Evolutionary conservation across 64 coral and sea anemone genomes (phyloP), one percentile per base, ranked within the genome.

Genomic region (Montipora foliosa): DNA sequence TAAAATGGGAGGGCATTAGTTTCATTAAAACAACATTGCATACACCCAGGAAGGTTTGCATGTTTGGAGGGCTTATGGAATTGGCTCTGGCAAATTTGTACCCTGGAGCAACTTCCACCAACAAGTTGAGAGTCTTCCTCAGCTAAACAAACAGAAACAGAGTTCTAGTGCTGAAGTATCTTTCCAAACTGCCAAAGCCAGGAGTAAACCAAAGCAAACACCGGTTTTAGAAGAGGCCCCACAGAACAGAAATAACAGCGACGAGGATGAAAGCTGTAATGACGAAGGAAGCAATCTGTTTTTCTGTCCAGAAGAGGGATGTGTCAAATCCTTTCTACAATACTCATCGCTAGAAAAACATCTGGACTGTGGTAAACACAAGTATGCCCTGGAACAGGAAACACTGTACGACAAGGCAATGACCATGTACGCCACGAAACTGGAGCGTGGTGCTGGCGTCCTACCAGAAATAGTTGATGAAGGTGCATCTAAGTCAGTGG

Each of bases 1-100:
- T 85, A 46, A 92, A 92, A 76, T 85, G 91, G 91, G 91, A 92
- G 48, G 82, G 91, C 62, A 69, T 92, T 44, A 92, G 81, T 68
- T 92, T 92, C 0, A 25, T 25, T 25, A 25, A 25, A 25, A 25
- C 25, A 25, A 25, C 25, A 47, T 25, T 89, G 20, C 75, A 89
- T 89, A 90, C 76, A 66, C 55, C 88, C 45, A 79, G 24, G 76
- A 90, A 49, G 88, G 88, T 79, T 79, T 90, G 73, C 50, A 52
- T 9, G 72, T 74, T 29, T 90, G 74, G 74, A 90, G 58, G 79
- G 89, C 67, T 62, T 90, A 90, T 62, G n/a, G 75, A 75, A 90
- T 79, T 64, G 25, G 25, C 25, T 25, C 25, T 25, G 25, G 25
- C 25, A 25, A 25, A 25, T 25, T 89, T 89, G 75, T 89, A 58